These are phyloP conservation scores for Sinodicranocentrus sp. DNA, from an alignment of 2,888 invertebrate species.

Conservation along the genomic window DNA sequence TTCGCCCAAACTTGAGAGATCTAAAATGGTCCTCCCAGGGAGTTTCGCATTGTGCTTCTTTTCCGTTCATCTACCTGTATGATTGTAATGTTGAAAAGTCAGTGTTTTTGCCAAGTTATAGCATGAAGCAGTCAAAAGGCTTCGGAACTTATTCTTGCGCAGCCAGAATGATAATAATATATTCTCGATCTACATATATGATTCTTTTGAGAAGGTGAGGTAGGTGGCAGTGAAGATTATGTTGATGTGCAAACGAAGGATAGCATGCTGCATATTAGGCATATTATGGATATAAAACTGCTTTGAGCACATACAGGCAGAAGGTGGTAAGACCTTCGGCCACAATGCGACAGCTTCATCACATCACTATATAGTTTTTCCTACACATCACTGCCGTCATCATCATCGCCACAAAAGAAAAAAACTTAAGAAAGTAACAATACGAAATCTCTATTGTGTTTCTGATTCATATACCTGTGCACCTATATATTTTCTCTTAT, in stretches of 20 bases:
- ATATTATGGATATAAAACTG: slow-evolving; percentile 16
- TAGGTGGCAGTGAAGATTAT: slow-evolving; percentile 22
- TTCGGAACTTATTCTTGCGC: slow-evolving; percentile 11
- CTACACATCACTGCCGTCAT: slow-evolving; percentile 33
- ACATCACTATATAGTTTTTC: slow-evolving; percentile 39
- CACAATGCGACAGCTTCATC: slow-evolving; percentile 50
- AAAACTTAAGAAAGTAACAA: slow-evolving; percentile 55
- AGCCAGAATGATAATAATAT: slow-evolving; percentile 36
- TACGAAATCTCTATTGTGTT: slow-evolving; percentile 33
- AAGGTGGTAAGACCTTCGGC: slow-evolving; percentile 55
- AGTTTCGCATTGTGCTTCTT: not conserved
- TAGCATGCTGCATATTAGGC: not conserved
- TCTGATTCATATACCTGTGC: not conserved
- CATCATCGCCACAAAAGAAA: slow-evolving; percentile 20
- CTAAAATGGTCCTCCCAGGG: not conserved
- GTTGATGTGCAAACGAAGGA: not conserved
- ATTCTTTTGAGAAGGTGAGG: slow-evolving; percentile 26
- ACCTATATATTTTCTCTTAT: not conserved
- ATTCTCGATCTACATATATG: slow-evolving; percentile 10
- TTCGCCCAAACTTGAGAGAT: not conserved
- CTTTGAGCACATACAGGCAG: slow-evolving; percentile 28
- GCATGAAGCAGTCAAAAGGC: slow-evolving; percentile 18
- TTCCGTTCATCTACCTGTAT: slow-evolving; percentile 10
- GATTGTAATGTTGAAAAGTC: slow-evolving; percentile 10
- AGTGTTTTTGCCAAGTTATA: slow-evolving; percentile 21